Conservation (phyloP, 2,113 vertebrate species). For the Lipotes vexillifer region DNA sequence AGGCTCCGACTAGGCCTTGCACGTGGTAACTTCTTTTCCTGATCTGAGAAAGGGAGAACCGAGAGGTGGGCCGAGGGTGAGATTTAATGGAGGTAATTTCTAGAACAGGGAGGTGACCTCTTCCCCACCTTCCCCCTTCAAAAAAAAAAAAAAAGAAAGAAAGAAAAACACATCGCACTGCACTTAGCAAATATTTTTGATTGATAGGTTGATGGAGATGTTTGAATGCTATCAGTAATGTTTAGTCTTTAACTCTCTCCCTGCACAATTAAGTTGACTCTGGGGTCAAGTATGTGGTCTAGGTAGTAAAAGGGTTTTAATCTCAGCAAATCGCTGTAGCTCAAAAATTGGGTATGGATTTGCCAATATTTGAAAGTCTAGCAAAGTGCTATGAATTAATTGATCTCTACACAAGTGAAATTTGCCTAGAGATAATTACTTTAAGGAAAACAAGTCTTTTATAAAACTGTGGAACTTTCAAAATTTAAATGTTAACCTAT, state of each 20-base stretch:
- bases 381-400: background rate
- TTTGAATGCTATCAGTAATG: background rate
- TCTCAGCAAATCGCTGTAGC: background rate
- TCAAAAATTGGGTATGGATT: background rate
- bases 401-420: background rate
- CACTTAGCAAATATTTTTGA: background rate
- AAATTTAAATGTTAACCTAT: background rate
- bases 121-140: accelerated
- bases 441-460: background rate
- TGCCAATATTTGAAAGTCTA: background rate
- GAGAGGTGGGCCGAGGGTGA: background rate
- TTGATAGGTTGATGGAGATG: background rate
- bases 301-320: background rate
- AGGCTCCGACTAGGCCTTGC: background rate
- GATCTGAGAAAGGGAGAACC: background rate
- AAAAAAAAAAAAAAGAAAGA: no score
- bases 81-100: background rate
- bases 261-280: background rate
- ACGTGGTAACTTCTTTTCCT: background rate
- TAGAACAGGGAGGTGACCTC: background rate
- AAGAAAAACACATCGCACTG: background rate
- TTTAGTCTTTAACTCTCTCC: background rate
- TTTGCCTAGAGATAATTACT: background rate
- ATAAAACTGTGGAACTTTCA: background rate
- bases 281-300: background rate